Evolutionary conservation across 2,113 vertebrate genomes (phyloP), one percentile per base, ranked within the genome.

Genomic region (Cygnus buccinator): DNA sequence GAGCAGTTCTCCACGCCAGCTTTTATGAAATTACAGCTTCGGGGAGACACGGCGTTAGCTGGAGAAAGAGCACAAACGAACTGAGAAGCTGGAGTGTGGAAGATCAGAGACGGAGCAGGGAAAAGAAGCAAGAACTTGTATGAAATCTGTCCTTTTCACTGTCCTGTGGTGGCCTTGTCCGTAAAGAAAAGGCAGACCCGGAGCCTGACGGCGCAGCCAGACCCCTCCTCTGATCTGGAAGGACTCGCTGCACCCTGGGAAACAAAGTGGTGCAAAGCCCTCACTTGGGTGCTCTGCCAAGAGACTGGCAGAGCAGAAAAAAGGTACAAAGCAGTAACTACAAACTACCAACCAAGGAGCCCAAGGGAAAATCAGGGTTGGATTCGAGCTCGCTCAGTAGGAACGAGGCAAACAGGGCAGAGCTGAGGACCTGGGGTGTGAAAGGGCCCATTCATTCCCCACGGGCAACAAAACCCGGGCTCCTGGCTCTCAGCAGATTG

Each of bases 361-460:
- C 70, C 54, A 81, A 54, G 23, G 28, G n/a, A 80, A 81, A 89
- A 84, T 3, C 5, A 87, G 35, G 23, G 70, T 7, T 43, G 8
- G 66, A 86, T 58, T 81, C 66, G 11, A 46, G 37, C 54, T 88
- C 46, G n/a, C 35, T 85, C 20, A 1, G 46, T 10, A 84, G 87
- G 18, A 95, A 82, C 13, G 39, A 55, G 43, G 35, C 22, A 70
- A 54, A 21, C 52, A 59, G 72, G 20, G 19, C 63, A 61, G 65
- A 94, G 61, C 29, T 84, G 68, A 90, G 57, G 61, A 71, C 28
- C 52, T 43, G 35, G 16, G 23, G 28, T 2, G 1, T 93, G 83
- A 97, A 95, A 97, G 48, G 44, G 41, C 65, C 85, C 58, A 89
- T 96, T 97, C 83, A 95, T 72, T 91, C 31, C 13, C 39, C 8